phyloP scores from a whole-genome alignment of 2,797 vertebrate species.

The Rhadinocentrus ornatus region DNA sequence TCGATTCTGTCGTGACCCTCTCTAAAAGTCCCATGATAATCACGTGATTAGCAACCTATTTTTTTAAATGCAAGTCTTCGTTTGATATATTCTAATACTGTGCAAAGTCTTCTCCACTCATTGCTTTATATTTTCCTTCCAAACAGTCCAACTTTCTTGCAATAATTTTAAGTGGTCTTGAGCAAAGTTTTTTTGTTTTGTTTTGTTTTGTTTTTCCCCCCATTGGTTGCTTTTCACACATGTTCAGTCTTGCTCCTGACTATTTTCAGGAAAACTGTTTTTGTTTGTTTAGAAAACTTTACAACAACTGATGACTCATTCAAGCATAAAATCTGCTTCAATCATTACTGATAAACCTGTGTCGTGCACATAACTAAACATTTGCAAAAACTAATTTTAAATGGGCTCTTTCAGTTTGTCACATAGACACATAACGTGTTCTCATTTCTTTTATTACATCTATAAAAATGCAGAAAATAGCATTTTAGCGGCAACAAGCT shows the following conservation, averaged over 20 bases:
- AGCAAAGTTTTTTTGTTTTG: not conserved
- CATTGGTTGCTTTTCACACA: not conserved
- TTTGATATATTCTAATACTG: not conserved
- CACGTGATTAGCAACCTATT: conserved; percentile 2
- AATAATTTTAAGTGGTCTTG: not conserved
- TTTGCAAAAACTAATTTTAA: not conserved
- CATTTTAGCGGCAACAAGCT: not conserved
- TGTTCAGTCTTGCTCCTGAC: not conserved
- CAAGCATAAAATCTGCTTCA: no score
- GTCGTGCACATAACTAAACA: no score
- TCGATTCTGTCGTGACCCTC: not conserved
- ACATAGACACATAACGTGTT: not conserved
- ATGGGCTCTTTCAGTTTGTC: not conserved
- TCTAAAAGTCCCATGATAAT: not conserved
- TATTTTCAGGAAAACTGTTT: no score
- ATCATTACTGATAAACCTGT: no score
- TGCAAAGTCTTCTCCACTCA: not conserved
- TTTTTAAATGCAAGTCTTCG: not conserved
- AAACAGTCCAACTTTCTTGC: not conserved
- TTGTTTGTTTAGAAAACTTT: no score
- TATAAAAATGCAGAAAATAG: not conserved
- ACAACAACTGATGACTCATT: no score
- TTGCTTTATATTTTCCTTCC: not conserved
- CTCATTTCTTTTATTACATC: no score
- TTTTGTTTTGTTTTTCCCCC: not conserved